Evolutionary conservation across 2,888 invertebrate genomes (phyloP), one percentile per base, ranked within the genome.

Genomic region (Temnothorax rugatulus): DNA sequence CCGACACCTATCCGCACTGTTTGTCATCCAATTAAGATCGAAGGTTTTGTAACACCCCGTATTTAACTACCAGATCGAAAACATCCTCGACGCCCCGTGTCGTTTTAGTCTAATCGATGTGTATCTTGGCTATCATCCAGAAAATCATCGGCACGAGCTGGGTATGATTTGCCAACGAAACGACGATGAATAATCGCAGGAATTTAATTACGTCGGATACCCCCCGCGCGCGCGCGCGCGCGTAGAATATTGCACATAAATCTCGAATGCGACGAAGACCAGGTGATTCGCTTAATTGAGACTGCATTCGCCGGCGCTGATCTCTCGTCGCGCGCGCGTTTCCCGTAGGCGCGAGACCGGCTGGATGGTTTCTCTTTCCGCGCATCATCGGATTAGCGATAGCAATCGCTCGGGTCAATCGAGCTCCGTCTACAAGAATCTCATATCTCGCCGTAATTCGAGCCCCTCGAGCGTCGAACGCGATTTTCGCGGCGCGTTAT

Each of bases 281-380:
- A 82, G 75, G 83, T 29, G 44, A 59, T 34, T 47, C 57, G 47
- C 68, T 66, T 87, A 86, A 89, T 89, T 88, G 86, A 87, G 86
- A 85, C 77, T 11, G 75, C 86, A 59, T 44, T 34, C 50, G 18
- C 21, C 59, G 18, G 38, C 85, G n/a, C n/a, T 13, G 79, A 59
- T 63, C 38, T 63, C 41, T 87, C 77, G 85, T 75, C 66, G 82
- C 69, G 7, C 57, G 15, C 57, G 15, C 29, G n/a, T 44, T 54
- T 50, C 50, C 21, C 25, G 57, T 25, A 25, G 15, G 18, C 25
- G 68, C 61, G 34, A 34, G 73, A 34, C 34, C 52, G 57, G 29
- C 18, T 54, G 25, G 18, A 4, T 18, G 66, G 68, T n/a, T n/a
- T 7, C 50, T 59, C 41, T 25, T 84, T 77, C 41, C 25, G n/a